A percentile compares a stretch with the other conserved stretches of the same genome.
These are phyloP conservation scores for Agapornis roseicollis DNA, from an alignment of 2,113 vertebrate genomes.

Conservation along the genomic window DNA sequence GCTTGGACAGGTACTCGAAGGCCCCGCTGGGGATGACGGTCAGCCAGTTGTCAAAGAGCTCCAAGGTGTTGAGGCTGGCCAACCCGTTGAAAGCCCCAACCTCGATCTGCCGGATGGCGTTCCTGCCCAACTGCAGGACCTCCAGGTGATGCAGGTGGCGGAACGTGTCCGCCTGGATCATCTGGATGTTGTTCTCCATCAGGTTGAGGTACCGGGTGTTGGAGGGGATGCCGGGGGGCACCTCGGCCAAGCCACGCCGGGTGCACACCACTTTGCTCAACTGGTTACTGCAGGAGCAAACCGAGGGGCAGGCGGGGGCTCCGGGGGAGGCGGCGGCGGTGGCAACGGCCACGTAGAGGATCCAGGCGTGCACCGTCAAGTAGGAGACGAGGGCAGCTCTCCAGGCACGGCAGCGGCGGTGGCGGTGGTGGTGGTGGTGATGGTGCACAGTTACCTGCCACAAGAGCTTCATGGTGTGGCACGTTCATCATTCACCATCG, in stretches of 20 bases:
- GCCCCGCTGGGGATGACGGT: conserved; percentile 97
- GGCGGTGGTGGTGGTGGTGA: conserved; percentile 48
- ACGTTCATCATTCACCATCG: conserved; percentile 98
- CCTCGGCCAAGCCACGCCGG: conserved; percentile 87
- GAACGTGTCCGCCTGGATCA: conserved; percentile 96
- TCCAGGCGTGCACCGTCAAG: conserved; percentile 90
- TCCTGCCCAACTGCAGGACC: conserved; percentile 94
- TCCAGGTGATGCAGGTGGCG: conserved; percentile 95
- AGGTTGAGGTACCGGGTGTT: conserved; percentile 96
- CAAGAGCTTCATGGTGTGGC: conserved; percentile 99
- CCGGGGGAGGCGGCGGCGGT: conserved; percentile 77
- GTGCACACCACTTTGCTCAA: conserved; percentile 98
- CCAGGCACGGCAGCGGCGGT: conserved; percentile 75
- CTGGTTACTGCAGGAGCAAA: conserved; percentile 97
- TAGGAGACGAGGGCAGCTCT: conserved; percentile 90
- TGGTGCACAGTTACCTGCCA: conserved; percentile 96
- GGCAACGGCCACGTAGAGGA: conserved; percentile 76
- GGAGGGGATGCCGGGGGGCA: conserved; percentile 91
- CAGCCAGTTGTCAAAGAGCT: conserved; percentile 97
- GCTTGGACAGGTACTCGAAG: conserved; percentile 97
- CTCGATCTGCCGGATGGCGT: conserved; percentile 96
- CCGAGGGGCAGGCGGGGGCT: conserved; percentile 90
- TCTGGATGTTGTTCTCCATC: conserved; percentile 98
- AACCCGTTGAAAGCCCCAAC: conserved; percentile 97
- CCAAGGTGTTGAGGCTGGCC: conserved; percentile 96